Evolutionary conservation across 2,888 invertebrate species (phyloP), one percentile per base, ranked within the genome.

Genomic region (Diplolepis rosae): DNA sequence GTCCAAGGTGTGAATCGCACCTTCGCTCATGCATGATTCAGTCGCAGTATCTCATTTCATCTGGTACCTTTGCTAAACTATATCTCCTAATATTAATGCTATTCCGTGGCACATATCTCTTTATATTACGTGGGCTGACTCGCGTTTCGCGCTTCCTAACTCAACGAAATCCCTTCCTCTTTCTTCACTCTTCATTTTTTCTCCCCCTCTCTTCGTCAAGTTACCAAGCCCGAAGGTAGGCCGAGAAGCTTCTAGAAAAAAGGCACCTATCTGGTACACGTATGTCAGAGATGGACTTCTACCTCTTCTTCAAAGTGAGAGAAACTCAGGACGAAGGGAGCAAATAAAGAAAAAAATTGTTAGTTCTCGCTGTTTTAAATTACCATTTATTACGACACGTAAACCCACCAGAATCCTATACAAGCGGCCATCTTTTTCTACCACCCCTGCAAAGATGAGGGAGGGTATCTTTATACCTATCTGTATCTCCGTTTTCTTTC

Each of bases 311-410:
- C 13, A 42, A 71, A 70, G 68, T 68, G 70, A 70, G 70, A 72
- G 72, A 66, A 72, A 68, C 69, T 68, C 71, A 72, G 73, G 69
- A 70, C 66, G 72, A 67, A 70, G 68, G 61, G 66, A 76, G 71
- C 87, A 87, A 86, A 87, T 85, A 87, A 87, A 88, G 87, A 86
- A 88, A 86, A 86, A 88, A 88, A 88, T 87, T 88, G 87, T 87
- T 88, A 88, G 88, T 88, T 88, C 87, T 88, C 88, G 84, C 88
- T 88, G 88, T 87, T 88, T 88, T 88, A 88, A 88, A 88, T 88
- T 88, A 88, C 88, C 88, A 88, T 88, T 88, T 87, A 88, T 88
- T 88, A 88, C 88, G 85, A 87, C 87, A 82, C 87, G 85, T 88
- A 88, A 88, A 87, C 84, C 85, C 85, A 77, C 80, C 79, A 81